Evolutionary conservation across 2,888 invertebrate genomes (phyloP), one percentile per base, ranked within the genome.

Genomic region (Oxyscelio sp.): DNA sequence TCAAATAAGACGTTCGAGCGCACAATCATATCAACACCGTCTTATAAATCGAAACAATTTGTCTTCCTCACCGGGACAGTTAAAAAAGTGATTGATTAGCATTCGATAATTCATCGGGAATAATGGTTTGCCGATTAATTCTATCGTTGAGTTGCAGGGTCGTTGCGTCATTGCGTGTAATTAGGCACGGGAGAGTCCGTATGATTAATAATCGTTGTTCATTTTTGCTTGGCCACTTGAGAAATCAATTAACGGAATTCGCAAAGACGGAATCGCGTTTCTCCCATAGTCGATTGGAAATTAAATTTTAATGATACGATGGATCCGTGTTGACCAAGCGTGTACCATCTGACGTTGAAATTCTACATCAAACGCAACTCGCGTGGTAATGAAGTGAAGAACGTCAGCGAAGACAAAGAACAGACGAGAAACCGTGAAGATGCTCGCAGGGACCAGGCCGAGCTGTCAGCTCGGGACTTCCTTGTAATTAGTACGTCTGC

Each of bases 121-220:
- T 77, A 68, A 68, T 68, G 66, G 52, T 48, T 24, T 43, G 52
- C 34, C 59, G 59, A 68, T 77, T 77, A 77, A 77, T 70, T 78
- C 61, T 31, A 50, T 45, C 58, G 43, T 43, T 8, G 43, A 43
- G 17, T 34, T 9, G 34, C 34, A 15, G 15, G 17, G 15, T 15
- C 43, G 54, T 75, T 66, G 45, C 74, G 63, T 63, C 54, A 74
- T 21, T 31, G 31, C 27, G 22, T 2, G 38, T 65, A 75, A 68
- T 77, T 59, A 59, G 52, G 43, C 21, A 27, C 52, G 40, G 24
- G 45, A 52, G 78, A 59, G 9, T 4, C 15, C 52, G 70, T 24
- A 63, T 70, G 63, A 70, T 78, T 79, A 70, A 79, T 79, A 70
- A 63, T 17, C 63, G 24, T 43, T 43, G 48, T 61, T 50, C 68